Base-by-base conservation (phyloP, 2,113 vertebrate species). In the Ia io region DNA sequence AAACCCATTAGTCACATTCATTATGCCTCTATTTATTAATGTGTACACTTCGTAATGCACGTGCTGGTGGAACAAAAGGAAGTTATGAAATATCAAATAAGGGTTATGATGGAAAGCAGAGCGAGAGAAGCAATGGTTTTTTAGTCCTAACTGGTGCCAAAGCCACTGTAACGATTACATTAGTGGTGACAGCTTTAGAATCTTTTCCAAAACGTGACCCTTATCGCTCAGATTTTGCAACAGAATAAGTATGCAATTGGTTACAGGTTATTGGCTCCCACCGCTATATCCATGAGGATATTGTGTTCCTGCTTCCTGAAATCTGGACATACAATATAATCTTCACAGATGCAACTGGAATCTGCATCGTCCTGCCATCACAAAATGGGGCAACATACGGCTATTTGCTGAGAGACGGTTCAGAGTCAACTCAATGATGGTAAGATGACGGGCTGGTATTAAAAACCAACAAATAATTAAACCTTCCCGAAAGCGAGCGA, bases 1-100 rank as follows among this genome's bases (percentile, higher is more conserved):
- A 98, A 98, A 98, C 98, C 98, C 98, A 99, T 99, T 98, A 98
- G 98, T 98, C 98, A 98, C 98, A 98, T 98, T 98, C 98, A 98
- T 98, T 99, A 98, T 98, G 98, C 98, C 97, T 98, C 98, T 98
- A 98, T 98, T 98, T 98, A 98, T 98, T 98, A 99, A 98, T 97
- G 98, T 97, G 97, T 97, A 98, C 97, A 98, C 98, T 98, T 98
- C 96, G 98, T 97, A 98, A 97, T 93, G 97, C 97, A 97, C 93
- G 95, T 98, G 98, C 97, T 96, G 97, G 97, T 95, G 97, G 90
- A 98, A 98, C 98, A 98, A 98, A 98, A 98, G 98, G 98, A 98
- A 98, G 98, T 98, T 98, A 98, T 97, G 97, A 98, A 98, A 98
- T 98, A 98, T 98, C 98, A 98, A 97, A 97, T 98, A 96, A 96